phyloP scores from a whole-genome alignment of 1,140 invertebrate species.

The Pseudoatta argentina region DNA sequence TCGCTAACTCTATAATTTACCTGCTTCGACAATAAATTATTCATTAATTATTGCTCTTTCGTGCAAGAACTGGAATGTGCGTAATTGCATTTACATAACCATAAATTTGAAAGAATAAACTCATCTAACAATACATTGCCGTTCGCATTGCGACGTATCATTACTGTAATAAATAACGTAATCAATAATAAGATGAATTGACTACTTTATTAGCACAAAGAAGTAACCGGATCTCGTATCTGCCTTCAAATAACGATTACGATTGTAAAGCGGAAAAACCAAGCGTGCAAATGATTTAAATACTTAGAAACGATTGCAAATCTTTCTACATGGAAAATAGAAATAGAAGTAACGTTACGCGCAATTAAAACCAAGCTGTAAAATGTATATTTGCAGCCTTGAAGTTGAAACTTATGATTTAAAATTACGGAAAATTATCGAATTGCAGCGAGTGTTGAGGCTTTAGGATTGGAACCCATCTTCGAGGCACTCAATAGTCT shows the following conservation, averaged over 20 bases:
- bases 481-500: slow-evolving; percentile 85
- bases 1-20: slow-evolving; percentile 6
- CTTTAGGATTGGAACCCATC: slow-evolving; percentile 87
- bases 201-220: slow-evolving; percentile 38
- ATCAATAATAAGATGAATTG: slow-evolving; percentile 30
- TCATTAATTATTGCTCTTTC: slow-evolving; percentile 30
- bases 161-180: slow-evolving; percentile 22
- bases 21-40: slow-evolving; percentile 42
- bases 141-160: slow-evolving; percentile 21
- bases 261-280: slow-evolving; percentile 15
- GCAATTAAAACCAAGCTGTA: not conserved
- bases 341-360: not conserved
- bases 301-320: slow-evolving; percentile 21
- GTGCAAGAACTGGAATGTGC: not conserved
- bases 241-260: not conserved
- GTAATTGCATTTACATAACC: slow-evolving; percentile 47
- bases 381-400: not conserved
- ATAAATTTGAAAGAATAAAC: slow-evolving; percentile 28
- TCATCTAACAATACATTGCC: slow-evolving; percentile 22
- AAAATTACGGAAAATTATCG: not conserved
- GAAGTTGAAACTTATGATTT: not conserved
- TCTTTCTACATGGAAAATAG: not conserved
- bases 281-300: slow-evolving; percentile 25
- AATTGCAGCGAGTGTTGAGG: slow-evolving; percentile 87
- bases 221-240: slow-evolving; percentile 44